phyloP scores from a whole-genome alignment of 2,113 vertebrate genomes.

The Notiomystis cincta region DNA sequence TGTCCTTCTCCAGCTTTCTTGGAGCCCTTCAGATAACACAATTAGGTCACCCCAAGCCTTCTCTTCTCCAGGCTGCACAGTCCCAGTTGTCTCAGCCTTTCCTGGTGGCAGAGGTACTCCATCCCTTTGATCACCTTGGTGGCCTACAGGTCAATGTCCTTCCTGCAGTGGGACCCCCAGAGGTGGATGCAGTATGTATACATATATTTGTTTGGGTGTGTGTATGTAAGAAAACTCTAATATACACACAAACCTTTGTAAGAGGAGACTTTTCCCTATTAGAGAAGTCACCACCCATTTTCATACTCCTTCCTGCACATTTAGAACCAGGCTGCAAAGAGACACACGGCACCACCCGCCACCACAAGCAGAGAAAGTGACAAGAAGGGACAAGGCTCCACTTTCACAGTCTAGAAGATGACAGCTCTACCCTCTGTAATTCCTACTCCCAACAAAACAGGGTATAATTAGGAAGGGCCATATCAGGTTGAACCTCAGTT shows the following conservation, averaged over 20 bases:
- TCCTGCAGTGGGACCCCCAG: no score
- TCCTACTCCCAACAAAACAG: neutral
- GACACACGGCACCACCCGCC: neutral
- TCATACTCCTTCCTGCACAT: accelerated
- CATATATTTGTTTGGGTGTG: neutral
- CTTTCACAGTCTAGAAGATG: neutral
- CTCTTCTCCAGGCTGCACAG: neutral
- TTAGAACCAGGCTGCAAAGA: neutral
- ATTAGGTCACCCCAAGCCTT: neutral
- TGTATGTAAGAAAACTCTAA: neutral
- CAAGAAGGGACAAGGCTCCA: neutral
- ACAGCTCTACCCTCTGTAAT: neutral
- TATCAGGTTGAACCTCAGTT: neutral
- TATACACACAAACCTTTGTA: neutral
- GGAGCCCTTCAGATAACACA: neutral
- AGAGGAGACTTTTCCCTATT: neutral
- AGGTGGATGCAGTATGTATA: neutral
- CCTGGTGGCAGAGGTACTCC: neutral
- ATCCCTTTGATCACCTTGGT: neutral
- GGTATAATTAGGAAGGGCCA: neutral
- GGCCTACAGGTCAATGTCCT: no score
- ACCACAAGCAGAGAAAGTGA: neutral
- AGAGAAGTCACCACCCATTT: neutral
- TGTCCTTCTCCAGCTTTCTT: neutral
- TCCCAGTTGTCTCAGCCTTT: no score